Percentiles rank a stretch among this genome's conserved stretches.
phyloP scores from a whole-genome alignment of 2,888 invertebrate species.

The Cataglyphis albicans region DNA sequence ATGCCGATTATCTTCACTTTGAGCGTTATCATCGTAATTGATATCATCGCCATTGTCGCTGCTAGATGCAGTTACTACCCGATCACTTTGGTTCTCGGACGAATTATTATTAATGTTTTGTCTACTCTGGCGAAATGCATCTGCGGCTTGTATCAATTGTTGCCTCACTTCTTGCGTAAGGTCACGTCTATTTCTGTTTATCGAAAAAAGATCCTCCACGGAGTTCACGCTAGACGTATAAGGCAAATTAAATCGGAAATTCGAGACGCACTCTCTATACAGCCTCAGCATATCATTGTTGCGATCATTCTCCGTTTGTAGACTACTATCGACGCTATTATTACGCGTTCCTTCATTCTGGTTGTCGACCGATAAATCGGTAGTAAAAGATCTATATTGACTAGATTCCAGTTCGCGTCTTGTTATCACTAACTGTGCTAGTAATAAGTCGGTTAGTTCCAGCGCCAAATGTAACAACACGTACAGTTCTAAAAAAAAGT shows the following conservation, averaged over 20 bases:
- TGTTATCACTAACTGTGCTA: constrained; percentile 85
- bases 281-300: background rate
- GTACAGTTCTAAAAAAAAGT: constrained; percentile 75
- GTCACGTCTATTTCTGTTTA: constrained; percentile 45
- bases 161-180: too few relatives aligned
- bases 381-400: constrained; percentile 69
- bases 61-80: background rate
- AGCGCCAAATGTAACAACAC: constrained; percentile 86
- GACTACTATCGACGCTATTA: constrained; percentile 57
- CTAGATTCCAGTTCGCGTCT: constrained; percentile 83
- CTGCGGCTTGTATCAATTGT: constrained; percentile 54
- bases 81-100: constrained; percentile 15
- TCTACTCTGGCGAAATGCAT: constrained; percentile 31
- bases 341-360: constrained; percentile 32
- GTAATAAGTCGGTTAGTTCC: constrained; percentile 86
- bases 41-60: constrained; percentile 22
- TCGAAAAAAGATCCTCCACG: constrained; percentile 56
- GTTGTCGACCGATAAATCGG: constrained; percentile 58
- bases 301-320: constrained; percentile 58
- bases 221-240: background rate
- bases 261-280: background rate
- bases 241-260: background rate
- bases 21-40: constrained; percentile 18
- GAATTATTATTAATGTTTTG: background rate
- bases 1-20: constrained; percentile 33